These are phyloP conservation scores for Rutpela maculata DNA, from an alignment of 2,888 invertebrate genomes.

Conservation along the genomic window DNA sequence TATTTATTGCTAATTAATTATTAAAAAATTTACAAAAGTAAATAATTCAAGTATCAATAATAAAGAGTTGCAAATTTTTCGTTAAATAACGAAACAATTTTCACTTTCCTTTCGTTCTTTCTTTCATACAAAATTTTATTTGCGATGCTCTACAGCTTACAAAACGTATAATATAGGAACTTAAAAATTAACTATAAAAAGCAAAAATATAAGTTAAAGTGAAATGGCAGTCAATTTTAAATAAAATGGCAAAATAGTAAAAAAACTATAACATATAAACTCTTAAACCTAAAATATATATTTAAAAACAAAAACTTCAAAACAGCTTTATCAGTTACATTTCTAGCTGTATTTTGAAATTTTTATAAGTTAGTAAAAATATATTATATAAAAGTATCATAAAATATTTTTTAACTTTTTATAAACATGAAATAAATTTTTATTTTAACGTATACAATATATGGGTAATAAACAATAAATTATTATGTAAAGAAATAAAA, in stretches of 20 bases:
- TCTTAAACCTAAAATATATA: conserved; percentile 54
- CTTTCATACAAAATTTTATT: conserved; percentile 56
- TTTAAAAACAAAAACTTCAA: conserved; percentile 48
- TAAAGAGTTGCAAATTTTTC: conserved; percentile 20
- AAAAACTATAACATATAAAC: conserved; percentile 61
- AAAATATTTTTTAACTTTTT: conserved; percentile 59
- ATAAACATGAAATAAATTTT: conserved; percentile 59
- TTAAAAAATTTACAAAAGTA: conserved; percentile 39
- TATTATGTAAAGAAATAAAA: conserved; percentile 53
- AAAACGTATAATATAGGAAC: conserved; percentile 67
- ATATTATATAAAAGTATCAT: conserved; percentile 61
- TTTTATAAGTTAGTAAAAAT: conserved; percentile 61
- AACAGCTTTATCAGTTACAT: conserved; percentile 41
- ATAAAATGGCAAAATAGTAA: conserved; percentile 67
- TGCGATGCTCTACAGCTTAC: conserved; percentile 64
- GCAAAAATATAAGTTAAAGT: conserved; percentile 66
- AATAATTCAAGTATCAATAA: neutral
- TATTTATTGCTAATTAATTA: conserved; percentile 40
- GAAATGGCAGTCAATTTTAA: conserved; percentile 69
- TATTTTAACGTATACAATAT: conserved; percentile 59
- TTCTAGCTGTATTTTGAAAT: conserved; percentile 46
- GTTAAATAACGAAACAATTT: neutral
- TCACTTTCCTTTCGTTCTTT: conserved; percentile 51
- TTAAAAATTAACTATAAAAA: conserved; percentile 68
- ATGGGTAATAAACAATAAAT: conserved; percentile 57